Evolutionary conservation across 2,113 vertebrate species (phyloP).

Genomic region (Pachyramphus minor): DNA sequence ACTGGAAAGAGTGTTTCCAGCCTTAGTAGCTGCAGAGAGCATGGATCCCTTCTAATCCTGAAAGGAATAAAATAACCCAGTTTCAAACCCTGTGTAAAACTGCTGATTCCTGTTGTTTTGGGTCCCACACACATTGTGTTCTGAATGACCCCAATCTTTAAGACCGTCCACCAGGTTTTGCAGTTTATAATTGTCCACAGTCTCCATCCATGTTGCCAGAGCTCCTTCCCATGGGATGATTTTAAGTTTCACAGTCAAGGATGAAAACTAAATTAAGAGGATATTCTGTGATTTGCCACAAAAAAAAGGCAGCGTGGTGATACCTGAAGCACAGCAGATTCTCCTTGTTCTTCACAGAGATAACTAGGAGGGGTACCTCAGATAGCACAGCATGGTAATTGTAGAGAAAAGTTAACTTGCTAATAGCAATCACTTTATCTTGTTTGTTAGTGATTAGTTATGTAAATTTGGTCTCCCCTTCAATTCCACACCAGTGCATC

Average conservation of each 20-base stretch:
- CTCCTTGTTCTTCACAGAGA: constrained; percentile 21
- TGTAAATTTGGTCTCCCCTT: constrained; percentile 59
- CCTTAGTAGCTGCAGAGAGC: background rate
- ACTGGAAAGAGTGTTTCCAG: background rate
- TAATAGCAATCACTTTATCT: constrained; percentile 67
- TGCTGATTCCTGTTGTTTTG: background rate
- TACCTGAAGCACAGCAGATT: constrained; percentile 35
- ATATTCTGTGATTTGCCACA: background rate
- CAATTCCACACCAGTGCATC: constrained; percentile 35
- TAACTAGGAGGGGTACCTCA: constrained; percentile 17
- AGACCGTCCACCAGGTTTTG: background rate
- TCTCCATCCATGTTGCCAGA: background rate
- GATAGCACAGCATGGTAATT: constrained; percentile 48
- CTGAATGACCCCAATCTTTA: background rate
- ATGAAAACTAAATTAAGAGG: constrained; percentile 28
- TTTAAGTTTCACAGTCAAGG: constrained; percentile 3
- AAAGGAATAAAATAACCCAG: background rate
- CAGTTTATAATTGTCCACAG: background rate
- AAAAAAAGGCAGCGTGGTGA: constrained; percentile 12
- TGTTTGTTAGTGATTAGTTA: constrained; percentile 64
- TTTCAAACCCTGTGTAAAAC: background rate
- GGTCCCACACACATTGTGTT: background rate
- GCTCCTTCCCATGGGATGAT: background rate
- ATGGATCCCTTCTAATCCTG: background rate
- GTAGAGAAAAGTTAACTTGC: constrained; percentile 61